These are phyloP conservation scores for Caloenas nicobarica DNA, from an alignment of 2,113 vertebrate genomes.

Conservation along the genomic window DNA sequence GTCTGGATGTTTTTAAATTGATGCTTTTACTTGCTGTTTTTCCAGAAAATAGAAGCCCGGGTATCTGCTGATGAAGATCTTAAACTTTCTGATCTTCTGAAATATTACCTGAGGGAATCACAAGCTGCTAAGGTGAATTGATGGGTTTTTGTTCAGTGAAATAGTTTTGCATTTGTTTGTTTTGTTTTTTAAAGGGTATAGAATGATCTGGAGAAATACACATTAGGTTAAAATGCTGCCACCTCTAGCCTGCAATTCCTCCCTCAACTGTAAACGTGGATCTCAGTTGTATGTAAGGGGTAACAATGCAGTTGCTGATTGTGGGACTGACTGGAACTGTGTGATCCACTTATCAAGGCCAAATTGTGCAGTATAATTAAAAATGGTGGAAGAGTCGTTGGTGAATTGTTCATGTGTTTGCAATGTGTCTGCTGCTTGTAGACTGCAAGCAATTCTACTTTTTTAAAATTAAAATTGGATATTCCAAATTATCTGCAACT, in stretches of 20 bases:
- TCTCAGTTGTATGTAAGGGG: not conserved
- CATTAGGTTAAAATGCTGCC: not conserved
- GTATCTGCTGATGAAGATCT: slow-evolving; percentile 97
- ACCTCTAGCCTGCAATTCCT: not conserved
- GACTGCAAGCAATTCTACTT: not conserved
- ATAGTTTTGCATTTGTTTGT: not conserved
- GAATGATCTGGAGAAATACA: not conserved
- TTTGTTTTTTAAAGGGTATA: not conserved
- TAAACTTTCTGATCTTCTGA: slow-evolving; percentile 96
- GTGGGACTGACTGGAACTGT: not conserved
- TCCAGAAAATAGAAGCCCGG: slow-evolving; percentile 94
- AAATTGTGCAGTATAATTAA: not conserved
- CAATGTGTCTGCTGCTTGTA: not conserved
- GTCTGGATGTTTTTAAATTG: not conserved
- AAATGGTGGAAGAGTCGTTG: not conserved
- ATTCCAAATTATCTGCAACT: not conserved
- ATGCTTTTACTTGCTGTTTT: slow-evolving; percentile 13
- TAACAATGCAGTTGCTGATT: not conserved
- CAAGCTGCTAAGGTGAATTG: slow-evolving; percentile 94
- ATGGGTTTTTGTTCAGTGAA: not conserved
- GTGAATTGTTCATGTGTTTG: not conserved
- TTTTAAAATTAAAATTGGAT: not conserved
- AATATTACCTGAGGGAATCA: slow-evolving; percentile 97
- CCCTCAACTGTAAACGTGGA: not conserved
- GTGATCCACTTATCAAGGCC: not conserved